phyloP scores from a whole-genome alignment of 2,113 vertebrate genomes.

The Carlito syrichta region DNA sequence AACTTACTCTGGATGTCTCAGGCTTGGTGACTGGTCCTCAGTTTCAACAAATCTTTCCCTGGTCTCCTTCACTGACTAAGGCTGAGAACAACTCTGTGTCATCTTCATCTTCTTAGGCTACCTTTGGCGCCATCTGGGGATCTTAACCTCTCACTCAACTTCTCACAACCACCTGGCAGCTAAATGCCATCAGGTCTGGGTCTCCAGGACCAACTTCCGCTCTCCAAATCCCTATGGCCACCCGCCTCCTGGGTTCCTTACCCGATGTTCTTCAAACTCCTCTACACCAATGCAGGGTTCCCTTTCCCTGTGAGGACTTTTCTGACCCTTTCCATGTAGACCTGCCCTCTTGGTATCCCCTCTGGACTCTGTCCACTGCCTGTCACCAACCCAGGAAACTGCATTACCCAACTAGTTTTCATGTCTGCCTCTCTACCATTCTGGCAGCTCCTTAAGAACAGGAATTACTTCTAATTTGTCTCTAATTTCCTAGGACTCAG shows the following conservation, averaged over 20 bases:
- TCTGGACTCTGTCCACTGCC: neutral
- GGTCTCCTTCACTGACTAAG: neutral
- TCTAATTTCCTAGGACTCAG: neutral
- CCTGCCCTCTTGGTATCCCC: neutral
- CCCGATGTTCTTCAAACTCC: neutral
- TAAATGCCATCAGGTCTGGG: neutral
- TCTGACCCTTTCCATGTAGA: neutral
- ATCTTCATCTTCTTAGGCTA: neutral
- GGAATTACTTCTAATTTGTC: neutral
- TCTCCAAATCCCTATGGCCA: neutral
- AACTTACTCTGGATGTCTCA: neutral
- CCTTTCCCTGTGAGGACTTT: neutral
- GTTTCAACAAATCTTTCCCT: neutral
- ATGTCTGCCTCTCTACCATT: neutral
- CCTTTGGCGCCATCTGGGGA: neutral
- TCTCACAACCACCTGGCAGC: neutral
- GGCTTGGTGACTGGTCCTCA: neutral
- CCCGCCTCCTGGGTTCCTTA: neutral
- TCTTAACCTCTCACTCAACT: neutral
- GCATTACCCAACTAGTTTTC: neutral
- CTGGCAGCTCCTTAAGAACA: neutral
- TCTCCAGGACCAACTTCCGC: neutral
- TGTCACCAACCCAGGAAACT: neutral
- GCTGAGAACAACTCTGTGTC: neutral
- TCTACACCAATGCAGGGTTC: neutral